Evolutionary conservation across 2,797 vertebrate genomes (phyloP).

Genomic region (Crypturellus tataupa): DNA sequence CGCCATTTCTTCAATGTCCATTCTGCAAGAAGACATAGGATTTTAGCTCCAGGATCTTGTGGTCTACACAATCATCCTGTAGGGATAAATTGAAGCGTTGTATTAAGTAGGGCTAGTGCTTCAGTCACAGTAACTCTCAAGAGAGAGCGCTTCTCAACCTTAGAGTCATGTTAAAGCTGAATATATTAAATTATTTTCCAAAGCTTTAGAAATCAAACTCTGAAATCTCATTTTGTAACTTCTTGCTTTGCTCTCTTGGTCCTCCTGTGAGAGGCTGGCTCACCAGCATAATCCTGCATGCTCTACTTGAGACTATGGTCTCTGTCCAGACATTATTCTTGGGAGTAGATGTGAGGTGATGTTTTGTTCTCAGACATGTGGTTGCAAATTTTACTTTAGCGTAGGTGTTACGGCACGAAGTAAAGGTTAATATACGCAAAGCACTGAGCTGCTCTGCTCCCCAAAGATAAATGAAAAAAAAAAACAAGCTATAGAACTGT

Average conservation of each 20-base stretch:
- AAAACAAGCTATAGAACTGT: neutral
- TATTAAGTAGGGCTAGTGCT: neutral
- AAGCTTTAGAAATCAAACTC: neutral
- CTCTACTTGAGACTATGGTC: neutral
- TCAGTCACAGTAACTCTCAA: constrained; percentile 14
- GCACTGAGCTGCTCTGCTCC: constrained; percentile 1
- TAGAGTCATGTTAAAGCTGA: neutral
- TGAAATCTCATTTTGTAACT: neutral
- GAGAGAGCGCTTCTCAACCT: neutral
- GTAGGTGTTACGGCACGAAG: neutral
- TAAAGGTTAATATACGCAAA: constrained; percentile 54
- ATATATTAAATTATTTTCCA: neutral
- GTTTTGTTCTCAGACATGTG: constrained; percentile 2
- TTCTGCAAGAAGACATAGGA: accelerated
- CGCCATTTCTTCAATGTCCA: neutral
- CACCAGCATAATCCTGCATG: neutral
- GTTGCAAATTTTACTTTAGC: neutral
- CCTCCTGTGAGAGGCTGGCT: neutral
- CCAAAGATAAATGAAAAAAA: constrained; percentile 39
- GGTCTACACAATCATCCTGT: neutral
- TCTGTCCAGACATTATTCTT: neutral
- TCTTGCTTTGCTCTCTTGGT: neutral
- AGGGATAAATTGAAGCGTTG: neutral
- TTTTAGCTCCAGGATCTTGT: neutral
- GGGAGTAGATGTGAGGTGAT: neutral